These are phyloP conservation scores for Ginglymostoma cirratum DNA, from an alignment of 2,113 vertebrate species.

Conservation along the genomic window DNA sequence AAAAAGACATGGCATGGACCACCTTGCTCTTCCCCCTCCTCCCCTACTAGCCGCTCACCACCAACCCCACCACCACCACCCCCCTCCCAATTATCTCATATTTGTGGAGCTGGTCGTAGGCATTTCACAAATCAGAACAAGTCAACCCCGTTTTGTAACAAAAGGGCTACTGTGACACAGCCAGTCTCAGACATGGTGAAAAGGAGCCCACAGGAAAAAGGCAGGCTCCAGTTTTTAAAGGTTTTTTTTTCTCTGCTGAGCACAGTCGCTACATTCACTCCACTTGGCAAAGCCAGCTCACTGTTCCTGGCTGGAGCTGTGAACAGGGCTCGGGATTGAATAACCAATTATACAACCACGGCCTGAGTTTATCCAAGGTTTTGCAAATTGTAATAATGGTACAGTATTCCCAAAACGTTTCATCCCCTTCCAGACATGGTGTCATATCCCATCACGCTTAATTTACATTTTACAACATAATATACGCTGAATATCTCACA, in stretches of 20 bases:
- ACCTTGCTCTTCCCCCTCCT: background rate
- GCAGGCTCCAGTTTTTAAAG: slow-evolving; percentile 71
- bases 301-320: slow-evolving; percentile 71
- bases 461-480: slow-evolving; percentile 62
- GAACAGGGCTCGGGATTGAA: slow-evolving; percentile 86
- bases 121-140: slow-evolving; percentile 51
- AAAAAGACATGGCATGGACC: background rate
- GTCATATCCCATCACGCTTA: slow-evolving; percentile 66
- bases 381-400: slow-evolving; percentile 82
- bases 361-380: slow-evolving; percentile 84
- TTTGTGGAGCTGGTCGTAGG: slow-evolving; percentile 74
- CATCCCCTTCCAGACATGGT: slow-evolving; percentile 70
- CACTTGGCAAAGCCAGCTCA: slow-evolving; percentile 78
- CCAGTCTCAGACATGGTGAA: slow-evolving; percentile 92
- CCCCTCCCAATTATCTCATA: slow-evolving; percentile 84
- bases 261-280: slow-evolving; percentile 92
- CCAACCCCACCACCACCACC: no score
- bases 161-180: slow-evolving; percentile 88
- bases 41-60: no score
- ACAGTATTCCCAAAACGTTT: slow-evolving; percentile 75
- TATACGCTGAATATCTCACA: slow-evolving; percentile 28
- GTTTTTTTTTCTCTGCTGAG: slow-evolving; percentile 59
- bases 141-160: slow-evolving; percentile 75
- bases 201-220: slow-evolving; percentile 94
- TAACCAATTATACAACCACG: slow-evolving; percentile 91